A percentile compares a stretch with the other conserved stretches of the same genome.
phyloP scores from a whole-genome alignment of 2,888 invertebrate genomes.

The Coenonympha glycerion region DNA sequence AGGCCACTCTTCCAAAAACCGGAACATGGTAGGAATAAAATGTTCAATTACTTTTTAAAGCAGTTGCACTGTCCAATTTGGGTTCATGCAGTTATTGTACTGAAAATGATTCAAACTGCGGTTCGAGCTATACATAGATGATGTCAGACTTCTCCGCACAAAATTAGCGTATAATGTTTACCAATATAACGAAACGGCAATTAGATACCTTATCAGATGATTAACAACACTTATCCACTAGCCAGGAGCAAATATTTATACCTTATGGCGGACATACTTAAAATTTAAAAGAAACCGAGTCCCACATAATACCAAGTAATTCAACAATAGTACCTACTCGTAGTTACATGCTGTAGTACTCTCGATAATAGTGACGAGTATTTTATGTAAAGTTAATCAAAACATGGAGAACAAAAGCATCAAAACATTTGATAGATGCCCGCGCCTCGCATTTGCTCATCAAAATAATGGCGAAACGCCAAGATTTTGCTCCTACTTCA shows the following conservation, averaged over 20 bases:
- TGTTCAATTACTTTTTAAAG: background rate
- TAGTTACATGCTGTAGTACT: too few species aligned
- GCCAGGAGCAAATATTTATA: slow-evolving; percentile 1
- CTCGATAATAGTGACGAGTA: too few species aligned
- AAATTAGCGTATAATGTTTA: slow-evolving; percentile 51
- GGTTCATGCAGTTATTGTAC: slow-evolving; percentile 40
- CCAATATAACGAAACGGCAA: slow-evolving; percentile 22
- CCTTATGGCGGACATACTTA: background rate
- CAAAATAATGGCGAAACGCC: slow-evolving; percentile 72
- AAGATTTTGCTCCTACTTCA: slow-evolving; percentile 49
- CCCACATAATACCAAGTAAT: background rate
- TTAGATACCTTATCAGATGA: slow-evolving; percentile 15
- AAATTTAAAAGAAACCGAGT: background rate
- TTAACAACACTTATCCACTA: slow-evolving; percentile 4
- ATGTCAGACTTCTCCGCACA: slow-evolving; percentile 53
- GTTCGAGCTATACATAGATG: slow-evolving; percentile 44
- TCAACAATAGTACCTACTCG: too few species aligned
- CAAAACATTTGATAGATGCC: slow-evolving; percentile 57
- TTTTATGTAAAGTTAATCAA: slow-evolving; percentile 11
- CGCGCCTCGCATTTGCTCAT: slow-evolving; percentile 56
- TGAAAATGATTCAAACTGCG: slow-evolving; percentile 51
- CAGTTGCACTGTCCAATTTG: slow-evolving; percentile 21
- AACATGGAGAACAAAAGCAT: slow-evolving; percentile 32
- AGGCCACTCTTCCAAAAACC: slow-evolving; percentile 38
- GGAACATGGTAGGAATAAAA: slow-evolving; percentile 37